These are phyloP conservation scores for Sakesphorus luctuosus DNA, from an alignment of 2,113 vertebrate genomes.

Conservation along the genomic window DNA sequence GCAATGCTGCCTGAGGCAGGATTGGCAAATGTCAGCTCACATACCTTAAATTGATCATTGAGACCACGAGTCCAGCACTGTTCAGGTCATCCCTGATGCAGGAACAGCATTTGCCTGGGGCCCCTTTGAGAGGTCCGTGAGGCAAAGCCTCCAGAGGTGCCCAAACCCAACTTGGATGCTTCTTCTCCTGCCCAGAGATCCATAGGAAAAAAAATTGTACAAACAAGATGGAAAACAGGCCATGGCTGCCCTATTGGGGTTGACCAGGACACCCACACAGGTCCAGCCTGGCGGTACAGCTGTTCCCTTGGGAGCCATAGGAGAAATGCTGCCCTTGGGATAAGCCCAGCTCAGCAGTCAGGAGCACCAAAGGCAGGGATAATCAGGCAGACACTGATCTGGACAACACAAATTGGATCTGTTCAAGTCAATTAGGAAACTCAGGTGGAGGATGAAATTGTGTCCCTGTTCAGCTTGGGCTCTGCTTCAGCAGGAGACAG, in stretches of 20 bases:
- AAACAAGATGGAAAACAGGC: neutral
- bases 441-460: neutral
- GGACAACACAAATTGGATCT: neutral
- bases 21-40: neutral
- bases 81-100: neutral
- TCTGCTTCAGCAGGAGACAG: neutral
- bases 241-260: neutral
- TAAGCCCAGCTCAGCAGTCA: neutral
- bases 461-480: neutral
- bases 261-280: neutral
- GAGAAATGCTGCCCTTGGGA: neutral
- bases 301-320: neutral
- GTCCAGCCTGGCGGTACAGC: too few relatives aligned
- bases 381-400: neutral
- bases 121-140: neutral
- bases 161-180: neutral
- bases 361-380: neutral
- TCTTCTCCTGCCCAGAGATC: neutral
- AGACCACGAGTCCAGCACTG: neutral
- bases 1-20: neutral
- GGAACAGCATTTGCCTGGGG: neutral
- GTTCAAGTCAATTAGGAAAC: neutral
- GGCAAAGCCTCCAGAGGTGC: neutral
- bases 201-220: neutral
- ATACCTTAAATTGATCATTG: neutral